Evolutionary conservation across 2,797 vertebrate genomes (phyloP), one percentile per base, ranked within the genome.

Genomic region (Hybognathus amarus): DNA sequence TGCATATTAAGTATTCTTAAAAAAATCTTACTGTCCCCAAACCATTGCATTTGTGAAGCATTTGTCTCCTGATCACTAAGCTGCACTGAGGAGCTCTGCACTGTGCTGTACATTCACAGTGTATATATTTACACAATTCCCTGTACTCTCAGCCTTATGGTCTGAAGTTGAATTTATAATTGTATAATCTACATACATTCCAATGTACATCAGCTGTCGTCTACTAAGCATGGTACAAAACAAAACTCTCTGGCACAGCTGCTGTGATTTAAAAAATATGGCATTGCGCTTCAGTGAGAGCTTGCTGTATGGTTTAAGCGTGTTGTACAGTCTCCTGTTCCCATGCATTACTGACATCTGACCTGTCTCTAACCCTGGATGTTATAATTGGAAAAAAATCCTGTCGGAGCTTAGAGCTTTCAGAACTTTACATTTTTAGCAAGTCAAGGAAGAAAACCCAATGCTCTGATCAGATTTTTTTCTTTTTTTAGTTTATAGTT

Each of bases 281-380:
- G 38, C 54, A 59, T 61, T 10, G 52, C 42, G 47, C 47, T 40
- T 69, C 33, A 42, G 30, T 80, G 38, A 80, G 36, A 22, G 66
- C n/a, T 69, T 80, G 68, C 24, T n/a, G 79, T 20, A 33, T 61
- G 42, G 7, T 47, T 61, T 45, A 71, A 61, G 42, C 22, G 18
- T 63, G 27, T 24, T 64, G 22, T 27, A 10, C 45, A 36, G 30
- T 76, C 74, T 54, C 36, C 67, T 54, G 64, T 66, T 54, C 67
- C 33, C 20, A 33, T 82, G 64, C 54, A 68, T 85, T 85, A 77
- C 79, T 80, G 36, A 79, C 66, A 77, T 33, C 18, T 24, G 22
- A 64, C 73, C 69, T 33, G 12, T 69, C 50, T 64, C 47, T 67
- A 79, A 67, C 45, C 45, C 13, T 71, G 40, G 9, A 17, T 36